phyloP scores from a whole-genome alignment of 1,140 invertebrate genomes.

The Mactra quadrangularis region DNA sequence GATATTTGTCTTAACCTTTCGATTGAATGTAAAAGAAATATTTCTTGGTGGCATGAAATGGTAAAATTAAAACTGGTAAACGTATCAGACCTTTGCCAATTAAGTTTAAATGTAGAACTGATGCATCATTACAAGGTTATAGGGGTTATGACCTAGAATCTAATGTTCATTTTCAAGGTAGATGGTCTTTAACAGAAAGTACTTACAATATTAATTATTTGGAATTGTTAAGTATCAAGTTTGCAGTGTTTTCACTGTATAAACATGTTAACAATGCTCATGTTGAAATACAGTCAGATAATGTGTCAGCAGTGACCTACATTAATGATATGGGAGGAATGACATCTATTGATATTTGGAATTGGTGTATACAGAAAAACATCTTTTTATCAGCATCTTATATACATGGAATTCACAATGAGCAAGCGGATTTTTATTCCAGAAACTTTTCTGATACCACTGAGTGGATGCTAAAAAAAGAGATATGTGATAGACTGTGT shows the following conservation, averaged over 20 bases:
- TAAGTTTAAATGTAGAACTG: constrained; percentile 25
- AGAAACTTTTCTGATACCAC: constrained; percentile 35
- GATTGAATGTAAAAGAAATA: constrained; percentile 1
- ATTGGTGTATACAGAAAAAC: constrained; percentile 51
- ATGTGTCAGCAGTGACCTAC: constrained; percentile 56
- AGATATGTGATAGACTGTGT: constrained; percentile 35
- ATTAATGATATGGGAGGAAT: constrained; percentile 53
- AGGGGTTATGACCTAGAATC: constrained; percentile 3
- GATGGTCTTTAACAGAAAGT: constrained; percentile 47
- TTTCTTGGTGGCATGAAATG: constrained; percentile 40
- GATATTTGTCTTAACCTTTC: background rate
- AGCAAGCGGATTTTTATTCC: constrained; percentile 51
- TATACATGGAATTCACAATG: constrained; percentile 38
- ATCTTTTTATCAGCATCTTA: constrained; percentile 35
- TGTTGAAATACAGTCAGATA: constrained; percentile 50
- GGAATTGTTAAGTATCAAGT: constrained; percentile 51
- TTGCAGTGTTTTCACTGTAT: constrained; percentile 29
- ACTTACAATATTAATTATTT: constrained; percentile 57
- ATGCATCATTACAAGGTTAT: constrained; percentile 52
- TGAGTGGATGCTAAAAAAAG: constrained; percentile 35
- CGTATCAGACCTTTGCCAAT: background rate
- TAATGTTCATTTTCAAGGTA: background rate
- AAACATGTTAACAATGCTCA: background rate
- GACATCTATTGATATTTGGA: constrained; percentile 39
- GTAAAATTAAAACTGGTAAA: constrained; percentile 35